phyloP scores from a whole-genome alignment of 2,797 vertebrate genomes.

The Anas bahamensis region DNA sequence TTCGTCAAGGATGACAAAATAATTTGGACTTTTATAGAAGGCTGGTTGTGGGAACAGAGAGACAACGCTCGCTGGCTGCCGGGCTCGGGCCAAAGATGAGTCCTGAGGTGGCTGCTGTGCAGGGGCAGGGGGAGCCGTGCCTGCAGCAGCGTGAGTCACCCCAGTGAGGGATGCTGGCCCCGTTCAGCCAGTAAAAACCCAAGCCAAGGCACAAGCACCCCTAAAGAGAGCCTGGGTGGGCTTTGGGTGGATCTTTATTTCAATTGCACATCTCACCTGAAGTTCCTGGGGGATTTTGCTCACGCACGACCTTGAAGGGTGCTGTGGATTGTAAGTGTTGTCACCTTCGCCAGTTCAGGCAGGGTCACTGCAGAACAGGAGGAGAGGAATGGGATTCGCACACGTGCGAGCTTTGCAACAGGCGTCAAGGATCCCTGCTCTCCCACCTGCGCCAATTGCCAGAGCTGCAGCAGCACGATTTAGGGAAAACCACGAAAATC shows the following conservation, averaged over 20 bases:
- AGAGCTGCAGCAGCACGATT: background rate
- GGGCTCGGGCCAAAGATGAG: background rate
- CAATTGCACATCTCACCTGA: background rate
- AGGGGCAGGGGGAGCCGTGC: background rate
- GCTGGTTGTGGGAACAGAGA: background rate
- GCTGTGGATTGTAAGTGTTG: background rate
- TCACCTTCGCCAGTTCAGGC: background rate
- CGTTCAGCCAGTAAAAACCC: background rate
- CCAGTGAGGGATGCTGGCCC: background rate
- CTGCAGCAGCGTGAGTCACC: background rate
- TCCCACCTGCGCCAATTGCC: background rate
- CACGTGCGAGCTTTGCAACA: accelerated
- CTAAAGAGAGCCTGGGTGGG: background rate
- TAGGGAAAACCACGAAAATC: background rate
- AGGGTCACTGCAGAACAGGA: background rate
- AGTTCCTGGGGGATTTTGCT: background rate
- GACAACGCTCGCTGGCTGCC: background rate
- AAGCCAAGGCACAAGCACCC: background rate
- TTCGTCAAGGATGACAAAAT: background rate
- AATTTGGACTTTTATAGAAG: background rate
- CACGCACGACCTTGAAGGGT: background rate
- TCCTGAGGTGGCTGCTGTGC: background rate
- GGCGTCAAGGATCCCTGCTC: background rate
- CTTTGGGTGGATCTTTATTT: background rate
- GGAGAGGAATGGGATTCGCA: background rate